Evolutionary conservation across 2,113 vertebrate genomes (phyloP), one percentile per base, ranked within the genome.

Genomic region (Oenanthe melanoleuca): DNA sequence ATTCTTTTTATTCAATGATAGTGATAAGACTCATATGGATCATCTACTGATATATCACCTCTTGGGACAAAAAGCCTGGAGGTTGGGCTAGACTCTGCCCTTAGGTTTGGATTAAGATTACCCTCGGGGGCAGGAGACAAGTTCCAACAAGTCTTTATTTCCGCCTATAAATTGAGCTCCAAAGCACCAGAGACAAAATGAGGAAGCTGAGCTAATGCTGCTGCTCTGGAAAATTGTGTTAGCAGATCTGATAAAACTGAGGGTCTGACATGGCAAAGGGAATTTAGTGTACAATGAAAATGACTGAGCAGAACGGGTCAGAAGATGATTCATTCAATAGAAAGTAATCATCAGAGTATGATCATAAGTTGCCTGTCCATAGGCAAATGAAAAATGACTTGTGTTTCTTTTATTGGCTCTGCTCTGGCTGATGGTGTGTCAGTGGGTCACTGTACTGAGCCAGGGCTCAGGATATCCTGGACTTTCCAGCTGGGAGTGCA

Each of bases 211-310:
- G 90, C 80, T 97, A 96, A 95, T 92, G 95, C 83, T 82, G 44
- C 86, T 85, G 92, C 86, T 90, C 92, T 86, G 90, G 90, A 84
- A 95, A 95, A 95, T 95, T 94, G 92, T 77, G 74, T 97, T 97
- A 97, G 92, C 73, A 63, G 79, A 82, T 91, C 88, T 94, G 90
- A 93, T 95, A 94, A 94, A 97, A 94, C 17, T 84, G 86, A 96
- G 80, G 92, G 73, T 93, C 80, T 96, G 94, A 96, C 93, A 94
- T 93, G 92, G 88, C 89, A 96, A 96, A 95, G 7, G 11, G 66
- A 95, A 95, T 97, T 92, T 80, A 95, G 89, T 28, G 50, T 94
- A 86, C 88, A 93, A 81, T 87, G 94, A 94, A 95, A 96, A 94
- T 93, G 86, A 95, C 90, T 91, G 82, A 94, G 73, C 56, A 85